A percentile compares a stretch with the other conserved stretches of the same genome.
These are phyloP conservation scores for Formica aserva DNA, from an alignment of 2,888 invertebrate species.

Conservation along the genomic window DNA sequence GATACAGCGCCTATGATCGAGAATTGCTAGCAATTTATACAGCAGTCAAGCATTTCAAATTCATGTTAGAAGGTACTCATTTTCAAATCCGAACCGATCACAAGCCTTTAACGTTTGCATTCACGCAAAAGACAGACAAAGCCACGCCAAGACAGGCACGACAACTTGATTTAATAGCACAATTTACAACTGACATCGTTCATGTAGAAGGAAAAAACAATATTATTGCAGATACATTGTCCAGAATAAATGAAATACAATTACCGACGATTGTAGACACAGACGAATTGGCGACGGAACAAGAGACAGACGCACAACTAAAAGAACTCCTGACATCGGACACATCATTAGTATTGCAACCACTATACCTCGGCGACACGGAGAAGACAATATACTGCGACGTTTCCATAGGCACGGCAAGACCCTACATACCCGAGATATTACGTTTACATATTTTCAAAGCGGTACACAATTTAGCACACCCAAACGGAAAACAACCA, in stretches of 20 bases:
- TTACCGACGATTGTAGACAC: background rate
- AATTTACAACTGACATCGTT: background rate
- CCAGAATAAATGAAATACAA: background rate
- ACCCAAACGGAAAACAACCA: too few species aligned
- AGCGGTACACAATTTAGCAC: too few species aligned
- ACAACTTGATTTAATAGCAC: background rate
- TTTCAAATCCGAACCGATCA: slow-evolving; percentile 1
- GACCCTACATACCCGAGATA: too few species aligned
- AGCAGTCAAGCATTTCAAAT: background rate
- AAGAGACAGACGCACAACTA: background rate
- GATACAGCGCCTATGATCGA: slow-evolving; percentile 7
- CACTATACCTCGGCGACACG: too few species aligned
- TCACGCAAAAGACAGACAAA: background rate
- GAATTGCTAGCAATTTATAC: background rate
- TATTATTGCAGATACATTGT: slow-evolving; percentile 13
- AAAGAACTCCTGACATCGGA: background rate
- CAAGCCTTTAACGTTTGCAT: background rate
- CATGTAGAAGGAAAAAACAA: background rate
- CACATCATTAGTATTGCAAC: too few species aligned
- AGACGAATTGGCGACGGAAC: background rate
- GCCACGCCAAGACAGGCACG: background rate
- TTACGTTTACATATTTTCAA: too few species aligned
- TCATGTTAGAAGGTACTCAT: background rate
- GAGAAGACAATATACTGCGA: too few species aligned
- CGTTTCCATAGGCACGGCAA: too few species aligned